Evolutionary conservation across 1,140 invertebrate genomes (phyloP), one percentile per base, ranked within the genome.

Genomic region (Megathymus violae): DNA sequence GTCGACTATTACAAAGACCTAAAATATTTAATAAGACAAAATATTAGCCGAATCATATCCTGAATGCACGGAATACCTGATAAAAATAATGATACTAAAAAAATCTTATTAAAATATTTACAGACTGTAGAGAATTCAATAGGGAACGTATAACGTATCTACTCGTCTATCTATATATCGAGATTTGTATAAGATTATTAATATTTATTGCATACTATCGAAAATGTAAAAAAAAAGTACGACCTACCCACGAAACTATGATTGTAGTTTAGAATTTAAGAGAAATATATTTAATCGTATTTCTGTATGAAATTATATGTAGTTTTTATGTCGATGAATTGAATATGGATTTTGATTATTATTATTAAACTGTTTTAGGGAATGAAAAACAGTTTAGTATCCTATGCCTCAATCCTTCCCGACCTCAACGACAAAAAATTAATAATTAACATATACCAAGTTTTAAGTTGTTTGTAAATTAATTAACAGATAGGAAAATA

Each of bases 241-340:
- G 64, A 85, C 71, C 66, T 81, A 87, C 76, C 70, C 78, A 85
- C 69, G 71, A 85, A 85, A 82, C 74, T 83, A 82, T 80, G 73
- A 82, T 80, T 83, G 85, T 88, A 88, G 85, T 80, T 74, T 85
- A 85, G 81, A 71, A 70, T 60, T 89, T 88, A 88, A 85, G 77
- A 77, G 81, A 86, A 88, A 85, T 90, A 88, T 90, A 90, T 88
- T 88, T 90, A 90, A 90, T 76, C 85, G 84, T 90, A 90, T 90
- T 89, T 90, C 87, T 90, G 87, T 90, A 90, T 90, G 84, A 90
- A 87, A 90, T 90, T 90, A 90, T 90, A 90, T 90, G 85, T 90
- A 90, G 87, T 87, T 90, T 88, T 88, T 88, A 90, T 90, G 87
- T 87, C 82, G 77, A 87, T 82, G 78, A 66, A 88, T 82, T 83